Conservation (phyloP, 2,888 invertebrate species). For the Luperina testacea region DNA sequence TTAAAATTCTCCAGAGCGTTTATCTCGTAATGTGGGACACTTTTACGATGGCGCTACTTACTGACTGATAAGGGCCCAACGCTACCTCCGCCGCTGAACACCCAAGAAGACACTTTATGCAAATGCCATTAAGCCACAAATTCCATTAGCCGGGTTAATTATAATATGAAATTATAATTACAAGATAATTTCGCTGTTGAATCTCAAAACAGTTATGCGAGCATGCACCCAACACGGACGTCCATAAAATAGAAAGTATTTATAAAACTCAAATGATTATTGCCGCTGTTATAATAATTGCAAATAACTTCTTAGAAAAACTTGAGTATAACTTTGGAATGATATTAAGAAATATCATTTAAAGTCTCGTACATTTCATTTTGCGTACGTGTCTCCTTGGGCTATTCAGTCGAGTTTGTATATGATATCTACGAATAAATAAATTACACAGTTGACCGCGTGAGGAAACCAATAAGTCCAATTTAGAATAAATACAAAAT, state of each 20-base stretch:
- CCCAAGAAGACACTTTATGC: slow-evolving; percentile 87
- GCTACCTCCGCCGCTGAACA: slow-evolving; percentile 78
- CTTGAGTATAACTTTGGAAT: slow-evolving; percentile 82
- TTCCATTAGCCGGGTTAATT: slow-evolving; percentile 82
- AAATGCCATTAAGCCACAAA: slow-evolving; percentile 84
- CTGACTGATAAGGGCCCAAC: slow-evolving; percentile 85
- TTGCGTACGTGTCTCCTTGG: slow-evolving; percentile 68
- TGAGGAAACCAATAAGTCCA: slow-evolving; percentile 86
- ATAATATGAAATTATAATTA: slow-evolving; percentile 89
- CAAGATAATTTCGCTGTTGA: slow-evolving; percentile 88
- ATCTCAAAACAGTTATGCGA: slow-evolving; percentile 86
- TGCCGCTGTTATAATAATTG: slow-evolving; percentile 72
- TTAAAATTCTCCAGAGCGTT: slow-evolving; percentile 89
- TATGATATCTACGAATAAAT: slow-evolving; percentile 78
- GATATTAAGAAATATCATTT: slow-evolving; percentile 87
- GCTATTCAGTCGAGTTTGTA: slow-evolving; percentile 68
- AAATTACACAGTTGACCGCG: slow-evolving; percentile 82
- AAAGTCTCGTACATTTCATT: slow-evolving; percentile 76
- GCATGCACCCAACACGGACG: slow-evolving; percentile 79
- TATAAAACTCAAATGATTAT: slow-evolving; percentile 79
- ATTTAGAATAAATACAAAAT: slow-evolving; percentile 80
- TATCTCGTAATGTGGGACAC: slow-evolving; percentile 90
- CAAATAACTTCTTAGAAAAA: slow-evolving; percentile 73
- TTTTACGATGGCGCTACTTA: slow-evolving; percentile 89
- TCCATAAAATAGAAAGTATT: slow-evolving; percentile 84